These are phyloP conservation scores for human (Homo sapiens) DNA, from an alignment of 2,113 vertebrate genomes.

Conservation along the genomic window DNA sequence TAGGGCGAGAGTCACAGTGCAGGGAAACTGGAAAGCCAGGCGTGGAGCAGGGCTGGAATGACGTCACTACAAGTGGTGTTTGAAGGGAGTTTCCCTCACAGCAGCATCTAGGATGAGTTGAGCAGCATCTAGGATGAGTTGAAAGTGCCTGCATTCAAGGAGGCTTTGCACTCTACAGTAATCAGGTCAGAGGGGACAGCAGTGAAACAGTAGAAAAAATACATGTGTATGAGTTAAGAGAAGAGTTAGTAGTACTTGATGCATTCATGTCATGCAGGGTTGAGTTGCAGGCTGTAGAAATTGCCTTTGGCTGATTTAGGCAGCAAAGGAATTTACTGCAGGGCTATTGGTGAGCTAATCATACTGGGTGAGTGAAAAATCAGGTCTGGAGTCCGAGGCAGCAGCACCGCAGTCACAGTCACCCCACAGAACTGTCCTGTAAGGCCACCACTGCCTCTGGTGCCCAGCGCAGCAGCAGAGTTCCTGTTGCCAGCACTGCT, in stretches of 20 bases:
- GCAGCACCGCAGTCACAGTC: too few relatives aligned
- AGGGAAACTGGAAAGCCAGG: neutral
- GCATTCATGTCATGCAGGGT: neutral
- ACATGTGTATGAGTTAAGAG: neutral
- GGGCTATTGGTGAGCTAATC: neutral
- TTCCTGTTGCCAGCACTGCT: neutral
- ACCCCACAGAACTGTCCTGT: neutral
- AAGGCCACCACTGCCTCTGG: neutral
- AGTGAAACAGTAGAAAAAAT: neutral
- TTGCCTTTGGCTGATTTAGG: neutral
- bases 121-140: neutral
- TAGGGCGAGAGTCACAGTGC: neutral
- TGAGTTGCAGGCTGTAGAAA: neutral
- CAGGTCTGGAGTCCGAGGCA: neutral
- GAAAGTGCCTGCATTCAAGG: neutral
- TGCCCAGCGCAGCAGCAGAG: fast-evolving
- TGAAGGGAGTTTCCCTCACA: neutral
- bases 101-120: neutral
- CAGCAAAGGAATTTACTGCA: neutral
- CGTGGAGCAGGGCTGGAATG: neutral
- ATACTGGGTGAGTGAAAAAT: neutral
- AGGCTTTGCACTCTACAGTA: neutral
- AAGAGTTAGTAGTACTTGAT: neutral
- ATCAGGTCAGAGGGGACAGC: neutral
- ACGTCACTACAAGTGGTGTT: neutral